These are phyloP conservation scores for Lutraria rhynchaena DNA, from an alignment of 1,140 invertebrate genomes.

Conservation along the genomic window DNA sequence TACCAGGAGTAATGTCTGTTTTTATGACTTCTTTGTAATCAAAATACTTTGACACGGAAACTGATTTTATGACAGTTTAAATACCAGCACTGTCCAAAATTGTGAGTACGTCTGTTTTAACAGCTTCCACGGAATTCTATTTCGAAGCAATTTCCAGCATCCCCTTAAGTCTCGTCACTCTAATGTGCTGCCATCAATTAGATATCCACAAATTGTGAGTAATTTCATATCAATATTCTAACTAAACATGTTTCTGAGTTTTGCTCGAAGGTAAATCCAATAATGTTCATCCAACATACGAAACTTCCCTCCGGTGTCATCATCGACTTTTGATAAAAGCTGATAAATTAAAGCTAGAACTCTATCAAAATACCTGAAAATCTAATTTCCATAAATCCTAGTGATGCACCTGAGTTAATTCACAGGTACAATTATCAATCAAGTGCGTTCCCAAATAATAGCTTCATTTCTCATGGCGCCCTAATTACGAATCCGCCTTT, in stretches of 20 bases:
- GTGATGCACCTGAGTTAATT: conserved; percentile 45
- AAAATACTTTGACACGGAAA: no score
- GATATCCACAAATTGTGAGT: not conserved
- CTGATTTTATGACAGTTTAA: no score
- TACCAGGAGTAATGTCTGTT: no score
- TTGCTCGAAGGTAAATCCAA: conserved; percentile 10
- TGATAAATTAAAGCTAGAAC: not conserved
- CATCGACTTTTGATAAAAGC: conserved; percentile 3
- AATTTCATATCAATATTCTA: conserved; percentile 4
- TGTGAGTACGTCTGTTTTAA: not conserved
- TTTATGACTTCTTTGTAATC: no score
- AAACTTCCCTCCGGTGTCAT: not conserved
- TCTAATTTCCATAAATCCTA: conserved; percentile 20
- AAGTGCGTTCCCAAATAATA: conserved; percentile 46
- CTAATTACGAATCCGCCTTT: conserved; percentile 50
- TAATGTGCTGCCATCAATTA: not conserved
- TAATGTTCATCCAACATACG: not conserved
- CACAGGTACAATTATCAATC: conserved; percentile 48
- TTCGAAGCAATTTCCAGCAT: no score
- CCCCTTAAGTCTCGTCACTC: not conserved
- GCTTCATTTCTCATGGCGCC: conserved; percentile 34
- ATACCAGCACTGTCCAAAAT: no score
- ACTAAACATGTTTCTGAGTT: not conserved
- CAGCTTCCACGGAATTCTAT: not conserved
- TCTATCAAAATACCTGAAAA: conserved; percentile 12